phyloP scores from a whole-genome alignment of 1,140 invertebrate species.

The Phenacoccus solenopsis region DNA sequence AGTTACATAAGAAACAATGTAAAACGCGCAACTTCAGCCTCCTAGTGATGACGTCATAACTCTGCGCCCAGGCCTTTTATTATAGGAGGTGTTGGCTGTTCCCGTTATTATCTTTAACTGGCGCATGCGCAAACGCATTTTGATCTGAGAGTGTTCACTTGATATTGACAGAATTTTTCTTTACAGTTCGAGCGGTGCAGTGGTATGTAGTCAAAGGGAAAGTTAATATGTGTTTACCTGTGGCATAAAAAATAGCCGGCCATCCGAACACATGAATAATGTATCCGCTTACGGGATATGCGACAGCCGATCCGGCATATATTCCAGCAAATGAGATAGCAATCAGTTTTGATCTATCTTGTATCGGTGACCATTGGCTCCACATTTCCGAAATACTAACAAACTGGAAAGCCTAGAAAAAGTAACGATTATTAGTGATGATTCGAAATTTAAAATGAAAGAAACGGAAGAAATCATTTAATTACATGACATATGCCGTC shows the following conservation, averaged over 20 bases:
- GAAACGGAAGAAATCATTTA: not conserved
- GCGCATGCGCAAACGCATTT: too few relatives aligned
- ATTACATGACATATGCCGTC: constrained; percentile 43
- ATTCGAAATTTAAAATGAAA: not conserved
- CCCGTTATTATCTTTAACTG: too few relatives aligned
- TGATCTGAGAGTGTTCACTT: too few relatives aligned
- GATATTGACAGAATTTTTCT: not conserved
- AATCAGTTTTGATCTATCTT: constrained; percentile 65
- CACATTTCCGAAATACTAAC: constrained; percentile 48
- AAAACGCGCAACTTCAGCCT: too few relatives aligned
- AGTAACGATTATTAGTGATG: too few relatives aligned
- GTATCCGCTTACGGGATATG: constrained; percentile 37
- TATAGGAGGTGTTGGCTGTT: too few relatives aligned
- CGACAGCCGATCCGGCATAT: constrained; percentile 36
- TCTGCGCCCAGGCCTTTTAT: too few relatives aligned
- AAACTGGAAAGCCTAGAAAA: constrained; percentile 27
- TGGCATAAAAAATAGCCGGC: constrained; percentile 77
- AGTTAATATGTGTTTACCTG: constrained; percentile 43
- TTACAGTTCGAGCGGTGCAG: not conserved
- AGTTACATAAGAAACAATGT: too few relatives aligned
- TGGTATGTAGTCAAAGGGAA: not conserved
- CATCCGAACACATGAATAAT: constrained; percentile 47
- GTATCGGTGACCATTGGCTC: constrained; percentile 62
- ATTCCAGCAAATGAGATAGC: constrained; percentile 53
- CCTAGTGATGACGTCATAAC: too few relatives aligned